Percentiles rank a stretch among this genome's conserved stretches.
These are phyloP conservation scores for Microtus montanus DNA, from an alignment of 2,113 vertebrate genomes.

Conservation along the genomic window DNA sequence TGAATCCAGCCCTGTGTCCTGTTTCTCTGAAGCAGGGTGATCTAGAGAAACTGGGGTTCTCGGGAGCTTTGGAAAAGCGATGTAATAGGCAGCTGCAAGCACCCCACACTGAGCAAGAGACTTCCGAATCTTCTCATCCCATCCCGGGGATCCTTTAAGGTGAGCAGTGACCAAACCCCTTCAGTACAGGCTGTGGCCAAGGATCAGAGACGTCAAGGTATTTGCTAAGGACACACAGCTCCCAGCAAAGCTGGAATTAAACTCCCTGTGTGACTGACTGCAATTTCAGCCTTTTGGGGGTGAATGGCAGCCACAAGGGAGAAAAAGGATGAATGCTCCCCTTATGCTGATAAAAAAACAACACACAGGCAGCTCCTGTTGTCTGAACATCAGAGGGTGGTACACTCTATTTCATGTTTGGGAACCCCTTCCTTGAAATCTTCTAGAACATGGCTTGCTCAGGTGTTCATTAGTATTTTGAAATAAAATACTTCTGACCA, in stretches of 20 bases:
- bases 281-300: not conserved
- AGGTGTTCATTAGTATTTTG: not conserved
- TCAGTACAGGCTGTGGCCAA: not conserved
- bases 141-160: too few relatives aligned
- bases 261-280: not conserved
- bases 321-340: not conserved
- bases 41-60: not conserved
- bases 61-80: not conserved
- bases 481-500: not conserved
- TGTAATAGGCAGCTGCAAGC: too few relatives aligned
- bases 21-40: not conserved
- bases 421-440: not conserved
- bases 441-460: not conserved
- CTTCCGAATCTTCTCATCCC: too few relatives aligned
- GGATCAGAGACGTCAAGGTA: not conserved
- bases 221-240: slow-evolving; percentile 8
- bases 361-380: not conserved
- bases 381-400: not conserved
- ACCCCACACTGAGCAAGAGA: not conserved
- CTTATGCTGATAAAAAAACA: not conserved
- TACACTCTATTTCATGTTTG: not conserved
- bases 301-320: too few relatives aligned
- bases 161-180: not conserved
- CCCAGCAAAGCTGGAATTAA: not conserved
- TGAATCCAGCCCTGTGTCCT: not conserved